These are phyloP conservation scores for Microctenopoma stevenorrisi DNA, from an alignment of 2,797 vertebrate species.

Conservation along the genomic window DNA sequence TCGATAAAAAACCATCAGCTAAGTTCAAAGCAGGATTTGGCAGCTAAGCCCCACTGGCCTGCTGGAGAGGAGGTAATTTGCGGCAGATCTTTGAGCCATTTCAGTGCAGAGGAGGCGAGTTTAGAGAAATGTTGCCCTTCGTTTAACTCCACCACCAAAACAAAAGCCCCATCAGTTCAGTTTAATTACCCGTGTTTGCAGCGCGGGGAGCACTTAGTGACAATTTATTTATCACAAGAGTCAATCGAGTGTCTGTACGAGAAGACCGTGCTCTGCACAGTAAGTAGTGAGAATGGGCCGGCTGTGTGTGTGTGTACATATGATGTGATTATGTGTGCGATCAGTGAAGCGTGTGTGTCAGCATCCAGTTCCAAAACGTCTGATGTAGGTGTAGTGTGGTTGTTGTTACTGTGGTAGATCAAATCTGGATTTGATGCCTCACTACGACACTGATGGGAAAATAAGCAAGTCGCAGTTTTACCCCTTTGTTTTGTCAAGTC, in stretches of 20 bases:
- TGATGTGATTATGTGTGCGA: not conserved
- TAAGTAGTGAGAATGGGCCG: slow-evolving; percentile 19
- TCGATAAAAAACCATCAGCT: slow-evolving; percentile 52
- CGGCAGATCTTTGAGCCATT: slow-evolving; percentile 45
- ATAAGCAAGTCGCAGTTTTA: not conserved
- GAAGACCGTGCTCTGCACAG: slow-evolving; percentile 19
- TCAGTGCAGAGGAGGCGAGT: slow-evolving; percentile 42
- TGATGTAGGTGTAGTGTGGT: not conserved
- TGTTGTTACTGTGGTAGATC: not conserved
- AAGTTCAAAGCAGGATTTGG: slow-evolving; percentile 55
- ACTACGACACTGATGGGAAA: not conserved
- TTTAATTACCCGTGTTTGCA: slow-evolving; percentile 66
- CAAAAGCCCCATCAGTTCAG: slow-evolving; percentile 72
- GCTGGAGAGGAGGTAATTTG: slow-evolving; percentile 47
- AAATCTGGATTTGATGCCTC: not conserved
- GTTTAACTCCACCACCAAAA: slow-evolving; percentile 72
- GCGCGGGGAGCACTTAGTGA: slow-evolving; percentile 61
- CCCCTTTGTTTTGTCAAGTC: not conserved
- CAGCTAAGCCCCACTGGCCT: slow-evolving; percentile 20
- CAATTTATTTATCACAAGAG: slow-evolving; percentile 68
- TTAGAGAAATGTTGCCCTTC: slow-evolving; percentile 63
- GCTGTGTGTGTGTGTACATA: not conserved
- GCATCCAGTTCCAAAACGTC: slow-evolving; percentile 4
- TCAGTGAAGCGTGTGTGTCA: not conserved
- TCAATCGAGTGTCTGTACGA: slow-evolving; percentile 32